phyloP scores from a whole-genome alignment of 2,888 invertebrate genomes.

The Eudemis profundana region DNA sequence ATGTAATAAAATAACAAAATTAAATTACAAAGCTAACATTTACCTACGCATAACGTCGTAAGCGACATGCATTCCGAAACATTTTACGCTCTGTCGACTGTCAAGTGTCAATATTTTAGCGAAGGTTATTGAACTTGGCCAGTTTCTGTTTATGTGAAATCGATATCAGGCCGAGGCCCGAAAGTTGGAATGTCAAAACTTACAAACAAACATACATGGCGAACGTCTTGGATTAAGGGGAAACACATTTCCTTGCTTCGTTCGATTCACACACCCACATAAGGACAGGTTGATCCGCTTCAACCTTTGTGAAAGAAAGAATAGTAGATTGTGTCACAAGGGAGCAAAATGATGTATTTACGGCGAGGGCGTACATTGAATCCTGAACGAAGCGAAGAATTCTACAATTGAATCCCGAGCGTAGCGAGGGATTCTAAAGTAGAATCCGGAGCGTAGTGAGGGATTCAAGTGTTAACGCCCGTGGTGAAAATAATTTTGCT shows the following conservation, averaged over 20 bases:
- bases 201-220: slow-evolving; percentile 34
- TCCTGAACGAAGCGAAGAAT: too few species aligned
- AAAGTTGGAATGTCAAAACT: slow-evolving; percentile 32
- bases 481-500: too few species aligned
- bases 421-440: too few species aligned
- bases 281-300: too few species aligned
- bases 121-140: slow-evolving; percentile 20
- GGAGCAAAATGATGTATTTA: too few species aligned
- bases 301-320: too few species aligned
- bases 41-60: not conserved
- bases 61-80: not conserved
- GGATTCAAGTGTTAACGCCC: too few species aligned
- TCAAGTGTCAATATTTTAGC: slow-evolving; percentile 16
- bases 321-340: too few species aligned
- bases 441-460: too few species aligned
- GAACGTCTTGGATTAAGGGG: slow-evolving; percentile 25
- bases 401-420: too few species aligned
- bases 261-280: too few species aligned
- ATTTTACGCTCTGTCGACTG: not conserved
- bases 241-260: not conserved
- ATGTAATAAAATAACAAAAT: slow-evolving; percentile 5
- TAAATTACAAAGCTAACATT: not conserved
- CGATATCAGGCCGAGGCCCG: slow-evolving; percentile 23
- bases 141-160: slow-evolving; percentile 22
- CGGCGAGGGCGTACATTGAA: too few species aligned